phyloP scores from a whole-genome alignment of 2,113 vertebrate species.

The Acrocephalus kingi region DNA sequence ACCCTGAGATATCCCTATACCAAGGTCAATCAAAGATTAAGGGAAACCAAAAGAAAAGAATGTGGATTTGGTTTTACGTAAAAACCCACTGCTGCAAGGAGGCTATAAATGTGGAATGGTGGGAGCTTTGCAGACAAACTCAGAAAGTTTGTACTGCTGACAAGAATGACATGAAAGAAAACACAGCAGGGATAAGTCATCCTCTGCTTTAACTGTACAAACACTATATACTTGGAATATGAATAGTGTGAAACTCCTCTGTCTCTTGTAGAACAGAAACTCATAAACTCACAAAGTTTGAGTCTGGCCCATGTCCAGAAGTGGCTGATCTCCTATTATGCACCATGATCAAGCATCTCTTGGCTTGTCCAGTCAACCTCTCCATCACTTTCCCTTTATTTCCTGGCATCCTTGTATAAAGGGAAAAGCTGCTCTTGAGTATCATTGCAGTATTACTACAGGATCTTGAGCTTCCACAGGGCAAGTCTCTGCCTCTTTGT shows the following conservation, averaged over 20 bases:
- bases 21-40: neutral
- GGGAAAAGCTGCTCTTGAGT: neutral
- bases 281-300: neutral
- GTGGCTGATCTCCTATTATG: neutral
- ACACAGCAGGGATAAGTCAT: neutral
- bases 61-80: neutral
- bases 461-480: neutral
- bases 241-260: neutral
- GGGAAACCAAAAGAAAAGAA: neutral
- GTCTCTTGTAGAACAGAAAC: neutral
- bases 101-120: neutral
- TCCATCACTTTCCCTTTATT: neutral
- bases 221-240: neutral
- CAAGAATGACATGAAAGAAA: neutral
- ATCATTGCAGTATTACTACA: neutral
- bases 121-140: neutral
- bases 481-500: neutral
- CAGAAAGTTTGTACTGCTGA: neutral
- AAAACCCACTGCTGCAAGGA: neutral
- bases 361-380: neutral
- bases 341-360: neutral
- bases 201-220: neutral
- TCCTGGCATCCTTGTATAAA: neutral
- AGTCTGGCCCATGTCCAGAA: neutral
- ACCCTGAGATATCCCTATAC: accelerated